Evolutionary conservation across 1,140 invertebrate genomes (phyloP), one percentile per base, ranked within the genome.

Genomic region (Cotesia glomerata): DNA sequence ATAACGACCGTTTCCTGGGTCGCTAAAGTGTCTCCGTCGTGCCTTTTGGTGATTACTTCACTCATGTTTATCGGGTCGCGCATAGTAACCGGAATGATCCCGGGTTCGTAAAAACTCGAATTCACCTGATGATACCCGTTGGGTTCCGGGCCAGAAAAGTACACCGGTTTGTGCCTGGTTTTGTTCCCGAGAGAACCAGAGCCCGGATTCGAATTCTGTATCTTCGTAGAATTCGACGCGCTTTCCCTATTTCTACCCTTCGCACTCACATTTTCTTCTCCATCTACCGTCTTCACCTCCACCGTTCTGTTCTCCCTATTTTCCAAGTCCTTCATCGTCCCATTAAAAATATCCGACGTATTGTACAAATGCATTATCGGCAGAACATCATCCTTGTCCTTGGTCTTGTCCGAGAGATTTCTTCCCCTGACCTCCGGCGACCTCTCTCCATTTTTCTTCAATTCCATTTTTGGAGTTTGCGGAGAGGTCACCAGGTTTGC

Each of bases 301-400:
- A 26, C 26, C 26, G 52, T 58, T 52, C 39, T 45, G 13, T 71
- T 26, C 49, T 54, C 14, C 2, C 3, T 34, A 13, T 14, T 34
- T 16, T 34, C 13, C 1, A 59, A 52, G 39, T 72, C 61, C 32
- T 66, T 72, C 45, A 32, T 52, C 5, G 72, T 85, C 13, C 75
- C 83, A 61, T 87, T 85, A 69, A 87, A 86, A 18, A 87, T 87
- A 8, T 77, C 80, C 9, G 85, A 85, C 3, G 83, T 85, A 66
- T 87, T 86, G 75, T 86, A 86, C 35, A 86, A 75, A 51, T 87
- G 80, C 85, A 87, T 87, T 66, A 86, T 87, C 5, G 85, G 85
- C 35, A 86, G 64, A 14, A 86, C 80, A 64, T 86, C 83, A 72
- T 87, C 85, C 67, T 86, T 85, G 64, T 85, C 82, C 73, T 82